Evolutionary conservation across 2,888 invertebrate genomes (phyloP), one percentile per base, ranked within the genome.

Genomic region (Tetranychus piercei): DNA sequence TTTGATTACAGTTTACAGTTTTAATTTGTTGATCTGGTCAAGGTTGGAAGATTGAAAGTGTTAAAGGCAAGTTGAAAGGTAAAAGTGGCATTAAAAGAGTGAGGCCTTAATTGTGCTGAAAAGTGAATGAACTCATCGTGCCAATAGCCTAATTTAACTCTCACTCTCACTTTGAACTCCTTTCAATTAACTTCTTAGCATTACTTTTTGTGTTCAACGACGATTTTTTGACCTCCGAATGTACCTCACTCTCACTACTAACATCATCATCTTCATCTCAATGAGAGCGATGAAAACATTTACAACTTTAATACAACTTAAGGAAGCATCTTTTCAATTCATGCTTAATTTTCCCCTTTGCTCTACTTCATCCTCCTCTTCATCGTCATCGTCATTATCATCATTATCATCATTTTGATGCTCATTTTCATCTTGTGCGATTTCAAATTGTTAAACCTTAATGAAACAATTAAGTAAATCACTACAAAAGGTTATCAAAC

Each of bases 61-160:
- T 55, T 55, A 15, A 9, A 55, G 55, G 15, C 11, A 55, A 55
- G 8, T 15, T 15, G 55, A 55, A 55, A 55, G 15, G 11, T 15
- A 55, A 55, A 15, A 55, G 9, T 55, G 15, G 55, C 15, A 55
- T 9, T 55, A 55, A 55, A 55, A 55, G 55, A 55, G 15, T 15
- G 15, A 55, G 55, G 55, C 55, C 55, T 55, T 55, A 55, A 55
- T 55, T 55, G 55, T 55, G 55, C 55, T 55, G 55, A 55, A 55
- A 55, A 55, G 55, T 55, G 55, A 55, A 55, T 55, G 55, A 55
- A 55, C 55, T 55, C 55, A 2, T 55, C 55, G 55, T 55, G 55
- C 55, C 55, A 55, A 55, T 55, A 55, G 55, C 55, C 55, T 55
- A 55, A 55, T 55, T 55, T 55, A 55, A 55, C 55, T 55, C 55